phyloP scores from a whole-genome alignment of 2,888 invertebrate species.

The Drosophila greeni region DNA sequence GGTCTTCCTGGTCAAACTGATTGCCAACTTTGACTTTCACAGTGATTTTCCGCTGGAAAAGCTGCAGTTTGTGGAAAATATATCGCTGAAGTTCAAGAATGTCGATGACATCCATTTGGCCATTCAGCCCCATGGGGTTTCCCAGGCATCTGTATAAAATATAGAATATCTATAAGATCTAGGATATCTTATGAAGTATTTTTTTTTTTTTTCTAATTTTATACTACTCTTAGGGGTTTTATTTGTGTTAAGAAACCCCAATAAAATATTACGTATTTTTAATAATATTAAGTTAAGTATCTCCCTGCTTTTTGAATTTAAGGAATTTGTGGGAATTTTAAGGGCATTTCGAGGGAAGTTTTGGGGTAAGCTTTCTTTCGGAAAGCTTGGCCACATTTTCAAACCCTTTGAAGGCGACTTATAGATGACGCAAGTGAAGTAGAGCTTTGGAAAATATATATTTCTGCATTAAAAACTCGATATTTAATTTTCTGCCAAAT shows the following conservation, averaged over 20 bases:
- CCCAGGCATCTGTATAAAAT: constrained; percentile 6
- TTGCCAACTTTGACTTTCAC: constrained; percentile 68
- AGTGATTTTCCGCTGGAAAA: constrained; percentile 69
- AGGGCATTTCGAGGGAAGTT: background rate
- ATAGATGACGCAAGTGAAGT: constrained; percentile 17
- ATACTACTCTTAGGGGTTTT: background rate
- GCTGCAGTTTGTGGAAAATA: constrained; percentile 73
- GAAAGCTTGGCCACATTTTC: constrained; percentile 6
- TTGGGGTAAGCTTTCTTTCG: background rate
- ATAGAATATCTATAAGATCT: background rate
- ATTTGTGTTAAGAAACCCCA: background rate
- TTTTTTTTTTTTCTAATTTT: constrained; percentile 10
- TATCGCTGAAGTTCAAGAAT: constrained; percentile 76
- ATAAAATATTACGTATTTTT: constrained; percentile 6
- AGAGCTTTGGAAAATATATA: too few relatives aligned
- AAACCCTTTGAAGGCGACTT: background rate
- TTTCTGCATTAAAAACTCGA: too few relatives aligned
- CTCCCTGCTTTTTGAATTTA: constrained; percentile 23
- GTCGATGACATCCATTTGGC: constrained; percentile 65
- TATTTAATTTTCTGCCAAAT: too few relatives aligned
- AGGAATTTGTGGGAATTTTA: background rate
- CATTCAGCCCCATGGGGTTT: constrained; percentile 44
- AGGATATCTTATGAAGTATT: background rate
- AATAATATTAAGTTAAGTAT: background rate
- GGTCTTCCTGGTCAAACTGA: constrained; percentile 73